These are phyloP conservation scores for Scleropages formosus DNA, from an alignment of 2,797 vertebrate genomes.

Conservation along the genomic window DNA sequence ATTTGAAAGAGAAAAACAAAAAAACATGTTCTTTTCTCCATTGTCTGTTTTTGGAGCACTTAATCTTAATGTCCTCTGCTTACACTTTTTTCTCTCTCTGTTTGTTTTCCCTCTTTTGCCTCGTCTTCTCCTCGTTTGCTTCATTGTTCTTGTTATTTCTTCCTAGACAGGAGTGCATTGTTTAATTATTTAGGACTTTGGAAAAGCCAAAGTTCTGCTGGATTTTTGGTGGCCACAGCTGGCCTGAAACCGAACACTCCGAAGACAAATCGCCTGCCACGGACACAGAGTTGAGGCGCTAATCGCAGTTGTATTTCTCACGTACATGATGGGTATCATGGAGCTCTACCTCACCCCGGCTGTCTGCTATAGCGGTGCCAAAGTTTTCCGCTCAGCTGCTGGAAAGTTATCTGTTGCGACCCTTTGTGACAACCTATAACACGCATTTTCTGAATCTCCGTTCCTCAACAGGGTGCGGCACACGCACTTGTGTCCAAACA, in stretches of 20 bases:
- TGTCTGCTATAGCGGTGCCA: background rate
- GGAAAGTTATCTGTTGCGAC: background rate
- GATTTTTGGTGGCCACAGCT: no score
- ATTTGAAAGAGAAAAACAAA: slow-evolving; percentile 28
- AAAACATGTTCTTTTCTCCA: slow-evolving; percentile 43
- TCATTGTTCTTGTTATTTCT: background rate
- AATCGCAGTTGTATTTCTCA: slow-evolving; percentile 23
- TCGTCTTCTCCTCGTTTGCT: background rate
- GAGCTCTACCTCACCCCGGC: background rate
- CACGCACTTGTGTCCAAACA: background rate
- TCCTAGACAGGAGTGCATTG: no score
- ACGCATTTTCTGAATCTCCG: background rate
- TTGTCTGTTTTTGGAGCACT: slow-evolving; percentile 47
- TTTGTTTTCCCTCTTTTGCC: background rate
- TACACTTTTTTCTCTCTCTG: background rate
- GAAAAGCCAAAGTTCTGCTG: no score
- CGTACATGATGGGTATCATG: background rate
- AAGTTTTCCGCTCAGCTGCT: background rate
- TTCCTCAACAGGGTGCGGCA: background rate
- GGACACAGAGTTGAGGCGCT: background rate
- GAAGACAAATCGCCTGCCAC: no score
- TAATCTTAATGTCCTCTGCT: slow-evolving; percentile 43
- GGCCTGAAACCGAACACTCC: no score
- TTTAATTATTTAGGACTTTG: no score
- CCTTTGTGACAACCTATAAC: background rate